These are phyloP conservation scores for Momotus momota DNA, from an alignment of 2,797 vertebrate genomes.

Conservation along the genomic window DNA sequence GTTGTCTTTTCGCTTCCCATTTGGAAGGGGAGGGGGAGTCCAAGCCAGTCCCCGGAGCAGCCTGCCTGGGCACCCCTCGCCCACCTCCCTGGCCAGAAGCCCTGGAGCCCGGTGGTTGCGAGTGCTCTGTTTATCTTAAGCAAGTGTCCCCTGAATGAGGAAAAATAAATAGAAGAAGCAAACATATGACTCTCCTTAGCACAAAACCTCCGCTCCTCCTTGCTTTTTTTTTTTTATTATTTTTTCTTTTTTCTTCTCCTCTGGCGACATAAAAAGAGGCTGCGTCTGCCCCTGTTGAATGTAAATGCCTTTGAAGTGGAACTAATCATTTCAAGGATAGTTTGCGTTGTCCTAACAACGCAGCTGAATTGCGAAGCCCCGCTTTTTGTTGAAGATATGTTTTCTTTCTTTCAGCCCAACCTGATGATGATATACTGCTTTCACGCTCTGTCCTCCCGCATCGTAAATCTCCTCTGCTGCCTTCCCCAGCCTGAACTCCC, in stretches of 20 bases:
- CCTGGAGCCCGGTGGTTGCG: conserved; percentile 68
- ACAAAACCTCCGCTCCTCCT: conserved; percentile 83
- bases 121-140: conserved; percentile 89
- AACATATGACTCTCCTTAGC: conserved; percentile 90
- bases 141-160: conserved; percentile 88
- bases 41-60: accelerated
- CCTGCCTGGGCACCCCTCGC: accelerated
- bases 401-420: conserved; percentile 98
- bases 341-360: conserved; percentile 99
- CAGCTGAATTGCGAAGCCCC: conserved; percentile 94
- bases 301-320: conserved; percentile 99
- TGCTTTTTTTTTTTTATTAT: not conserved
- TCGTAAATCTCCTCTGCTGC: conserved; percentile 87
- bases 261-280: conserved; percentile 93
- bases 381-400: conserved; percentile 98
- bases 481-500: conserved; percentile 57
- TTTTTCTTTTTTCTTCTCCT: conserved; percentile 51
- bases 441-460: conserved; percentile 96
- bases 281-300: conserved; percentile 93
- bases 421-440: conserved; percentile 97
- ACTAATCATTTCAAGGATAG: conserved; percentile 99
- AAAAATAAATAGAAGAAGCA: conserved; percentile 93
- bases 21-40: not conserved
- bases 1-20: not conserved
- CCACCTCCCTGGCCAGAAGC: not conserved